Conservation (phyloP, 2,113 vertebrate genomes). For the Turdus rufiventris region DNA sequence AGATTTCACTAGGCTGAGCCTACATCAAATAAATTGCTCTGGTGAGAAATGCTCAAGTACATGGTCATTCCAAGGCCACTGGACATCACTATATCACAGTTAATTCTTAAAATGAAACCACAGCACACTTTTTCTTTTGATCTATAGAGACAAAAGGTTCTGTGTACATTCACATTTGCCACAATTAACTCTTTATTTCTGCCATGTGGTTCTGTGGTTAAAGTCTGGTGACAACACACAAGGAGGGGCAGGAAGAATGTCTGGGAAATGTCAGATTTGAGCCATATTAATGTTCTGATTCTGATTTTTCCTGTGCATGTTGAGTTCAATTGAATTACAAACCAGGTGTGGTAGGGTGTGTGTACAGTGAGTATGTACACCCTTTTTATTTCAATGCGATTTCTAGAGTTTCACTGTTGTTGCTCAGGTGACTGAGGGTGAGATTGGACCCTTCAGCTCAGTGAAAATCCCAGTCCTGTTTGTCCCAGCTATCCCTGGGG, state of each 20-base stretch:
- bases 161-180: not conserved
- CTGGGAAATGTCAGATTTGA: not conserved
- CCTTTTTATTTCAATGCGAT: not conserved
- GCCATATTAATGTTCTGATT: not conserved
- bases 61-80: not conserved
- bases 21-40: not conserved
- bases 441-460: slow-evolving; percentile 81
- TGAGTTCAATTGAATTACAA: not conserved
- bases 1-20: not conserved
- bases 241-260: not conserved
- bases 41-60: not conserved
- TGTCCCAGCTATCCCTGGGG: slow-evolving; percentile 80
- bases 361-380: not conserved
- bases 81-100: not conserved
- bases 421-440: slow-evolving; percentile 76
- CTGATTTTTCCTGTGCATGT: not conserved
- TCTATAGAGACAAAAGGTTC: not conserved
- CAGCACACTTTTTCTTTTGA: not conserved
- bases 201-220: not conserved
- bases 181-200: not conserved
- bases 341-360: not conserved
- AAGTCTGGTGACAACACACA: not conserved
- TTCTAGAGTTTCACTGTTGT: not conserved
- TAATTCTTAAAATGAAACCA: not conserved
- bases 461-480: slow-evolving; percentile 83